These are phyloP conservation scores for Scortum barcoo DNA, from an alignment of 2,113 vertebrate genomes.

Conservation along the genomic window DNA sequence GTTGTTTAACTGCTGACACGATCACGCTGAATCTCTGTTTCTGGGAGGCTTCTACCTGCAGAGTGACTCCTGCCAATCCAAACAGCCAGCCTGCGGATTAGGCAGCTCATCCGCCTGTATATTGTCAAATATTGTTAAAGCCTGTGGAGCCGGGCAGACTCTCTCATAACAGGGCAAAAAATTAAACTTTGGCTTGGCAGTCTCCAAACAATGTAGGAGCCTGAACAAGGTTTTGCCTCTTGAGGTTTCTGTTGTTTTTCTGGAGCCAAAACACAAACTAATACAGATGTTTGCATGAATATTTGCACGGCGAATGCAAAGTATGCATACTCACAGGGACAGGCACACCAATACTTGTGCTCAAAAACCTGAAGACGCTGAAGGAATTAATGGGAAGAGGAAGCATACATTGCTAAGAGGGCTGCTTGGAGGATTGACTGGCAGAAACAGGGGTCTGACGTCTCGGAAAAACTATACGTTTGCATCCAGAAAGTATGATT, in stretches of 20 bases:
- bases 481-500: slow-evolving; percentile 25
- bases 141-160: slow-evolving; percentile 36
- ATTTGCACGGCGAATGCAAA: slow-evolving; percentile 2
- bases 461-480: slow-evolving; percentile 9
- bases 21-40: not conserved
- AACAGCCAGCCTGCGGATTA: slow-evolving; percentile 35
- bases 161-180: slow-evolving; percentile 53
- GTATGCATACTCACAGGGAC: not conserved
- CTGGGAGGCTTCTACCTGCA: slow-evolving; percentile 27
- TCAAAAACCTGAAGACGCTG: not conserved
- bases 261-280: slow-evolving; percentile 24
- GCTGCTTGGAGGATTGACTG: slow-evolving; percentile 3
- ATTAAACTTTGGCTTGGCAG: slow-evolving; percentile 52
- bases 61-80: slow-evolving; percentile 25
- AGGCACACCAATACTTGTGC: not conserved
- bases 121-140: slow-evolving; percentile 56
- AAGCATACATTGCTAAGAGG: not conserved
- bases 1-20: not conserved
- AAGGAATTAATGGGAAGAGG: slow-evolving; percentile 7
- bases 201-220: not conserved
- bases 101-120: slow-evolving; percentile 52
- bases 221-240: slow-evolving; percentile 7
- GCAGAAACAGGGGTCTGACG: slow-evolving; percentile 18
- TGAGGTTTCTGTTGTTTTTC: slow-evolving; percentile 15
- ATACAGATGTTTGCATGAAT: slow-evolving; percentile 14